Evolutionary conservation across 2,113 vertebrate species (phyloP), one percentile per base, ranked within the genome.

Genomic region (Malurus melanocephalus): DNA sequence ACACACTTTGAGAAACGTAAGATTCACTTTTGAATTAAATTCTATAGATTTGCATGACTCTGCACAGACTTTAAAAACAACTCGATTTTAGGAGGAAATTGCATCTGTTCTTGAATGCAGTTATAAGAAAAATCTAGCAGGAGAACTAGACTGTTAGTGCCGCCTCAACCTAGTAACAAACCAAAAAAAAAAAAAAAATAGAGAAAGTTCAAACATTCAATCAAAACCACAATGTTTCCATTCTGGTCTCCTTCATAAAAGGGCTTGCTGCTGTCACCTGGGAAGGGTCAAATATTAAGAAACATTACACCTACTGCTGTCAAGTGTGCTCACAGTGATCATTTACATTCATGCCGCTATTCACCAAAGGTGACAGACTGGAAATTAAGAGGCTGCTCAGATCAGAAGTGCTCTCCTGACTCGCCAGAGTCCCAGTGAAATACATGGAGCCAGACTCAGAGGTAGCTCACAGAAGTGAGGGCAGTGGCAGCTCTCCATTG

Each of bases 381-480:
- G 59, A 86, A 88, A 86, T 59, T 15, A 73, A 68, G 49, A 21
- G 19, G 18, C 22, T 21, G 20, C 45, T 72, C n/a, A 45, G 23
- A 68, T 51, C 21, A 87, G 66, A 61, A 76, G 12, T 16, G 38
- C 27, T 68, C 27, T 85, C 53, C 45, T 48, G 51, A 53, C 57
- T 10, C 3, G 1, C 28, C 52, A 55, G 68, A 17, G 2, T 92
- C 24, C 30, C 27, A 5, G 32, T 22, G 61, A 87, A 64, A 43
- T 26, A 32, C 1, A 52, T 2, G 16, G 53, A 71, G 49, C 52
- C 28, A 68, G 38, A 20, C 23, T 57, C 19, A 51, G 48, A 57
- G 48, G 51, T 48, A 85, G 53, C 52, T 84, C 60, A 48, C 65
- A 73, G 60, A 71, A 90, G 67, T 24, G n/a, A 87, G 78, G 48